Base-by-base conservation (phyloP, 2,113 vertebrate genomes). In the Sclerurus mexicanus region DNA sequence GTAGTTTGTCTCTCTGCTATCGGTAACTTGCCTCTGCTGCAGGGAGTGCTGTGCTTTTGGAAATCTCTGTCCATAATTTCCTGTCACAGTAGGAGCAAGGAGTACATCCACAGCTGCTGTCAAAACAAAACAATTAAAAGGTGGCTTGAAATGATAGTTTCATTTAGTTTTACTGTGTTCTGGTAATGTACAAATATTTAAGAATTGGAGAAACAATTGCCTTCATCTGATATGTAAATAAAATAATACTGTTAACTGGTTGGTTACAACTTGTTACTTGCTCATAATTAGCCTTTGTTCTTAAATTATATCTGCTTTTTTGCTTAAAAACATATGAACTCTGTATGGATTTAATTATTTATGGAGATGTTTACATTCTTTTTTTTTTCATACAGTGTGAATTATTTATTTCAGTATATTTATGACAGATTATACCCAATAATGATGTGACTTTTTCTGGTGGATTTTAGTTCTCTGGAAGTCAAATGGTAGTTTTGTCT, bases 381-480 rank as follows among this genome's bases (percentile, higher is more conserved):
- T 89, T 92, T 89, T 92, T 63, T 78, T 56, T 86, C 39, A 30
- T 83, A 9, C 50, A 69, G 42, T 92, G 44, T 93, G 24, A 85
- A 56, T 63, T 97, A 93, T 84, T 96, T 95, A 81, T 93, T 89
- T 15, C 16, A 40, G 5, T 89, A 14, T 94, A 87, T 90, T 90
- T 96, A 63, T 95, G 66, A 71, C n/a, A 83, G 42, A 44, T 84
- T 56, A 12, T 20, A 30, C 14, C 9, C n/a, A 52, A 24, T n/a
- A 58, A 44, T 12, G 22, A 81, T 77, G 25, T 85, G 47, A 84
- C 23, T 82, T 84, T 59, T 92, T 87, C 27, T 81, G 60, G 23
- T 94, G 73, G 31, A 55, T 72, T 56, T 67, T 77, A 24, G 20
- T 82, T 90, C 68, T 86, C 0, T 53, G 89, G 50, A 85, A 85